Percentiles rank a stretch among this genome's conserved stretches.
phyloP scores from a whole-genome alignment of 64 coral and sea anemone species.

The Trachythela sp. region DNA sequence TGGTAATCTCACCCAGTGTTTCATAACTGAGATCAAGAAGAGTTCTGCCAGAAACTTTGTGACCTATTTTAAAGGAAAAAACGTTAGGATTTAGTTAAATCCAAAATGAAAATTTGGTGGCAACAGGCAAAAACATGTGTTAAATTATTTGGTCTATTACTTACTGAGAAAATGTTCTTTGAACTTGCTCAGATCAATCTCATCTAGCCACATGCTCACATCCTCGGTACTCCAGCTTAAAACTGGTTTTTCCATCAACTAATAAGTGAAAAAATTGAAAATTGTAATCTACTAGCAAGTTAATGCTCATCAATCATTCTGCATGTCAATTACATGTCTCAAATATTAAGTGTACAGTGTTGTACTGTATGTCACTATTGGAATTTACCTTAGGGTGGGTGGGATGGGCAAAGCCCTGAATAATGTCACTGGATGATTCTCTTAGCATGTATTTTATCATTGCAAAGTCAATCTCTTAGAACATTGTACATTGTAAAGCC shows the following conservation, averaged over 20 bases:
- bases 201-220: neutral
- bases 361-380: no score
- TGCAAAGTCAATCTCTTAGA: no score
- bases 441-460: no score
- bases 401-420: no score
- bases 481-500: no score
- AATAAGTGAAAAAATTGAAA: neutral
- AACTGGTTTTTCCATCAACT: neutral
- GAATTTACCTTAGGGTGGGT: no score
- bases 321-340: no score
- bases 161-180: neutral
- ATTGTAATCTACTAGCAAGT: no score
- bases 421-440: no score
- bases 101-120: neutral
- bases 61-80: neutral
- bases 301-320: no score
- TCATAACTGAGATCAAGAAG: neutral
- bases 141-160: neutral
- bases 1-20: neutral
- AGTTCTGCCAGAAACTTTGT: neutral
- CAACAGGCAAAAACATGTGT: neutral
- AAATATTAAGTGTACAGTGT: no score
- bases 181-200: neutral
- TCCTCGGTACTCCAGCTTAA: neutral
- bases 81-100: neutral